Base-by-base conservation (phyloP, 2,888 invertebrate species). In the Tuberolachnus salignus region DNA sequence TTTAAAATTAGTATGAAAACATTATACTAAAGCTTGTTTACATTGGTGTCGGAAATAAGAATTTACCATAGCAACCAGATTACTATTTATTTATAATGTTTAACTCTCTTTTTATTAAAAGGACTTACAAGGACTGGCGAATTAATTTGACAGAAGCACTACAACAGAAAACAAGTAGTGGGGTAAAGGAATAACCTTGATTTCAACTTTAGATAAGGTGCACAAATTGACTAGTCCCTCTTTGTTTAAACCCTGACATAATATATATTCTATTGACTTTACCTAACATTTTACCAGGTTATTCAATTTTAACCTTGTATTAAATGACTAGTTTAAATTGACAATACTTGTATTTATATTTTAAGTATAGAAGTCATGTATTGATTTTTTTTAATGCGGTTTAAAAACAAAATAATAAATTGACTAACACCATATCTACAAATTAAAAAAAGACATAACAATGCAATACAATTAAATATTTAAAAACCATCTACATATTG, bases 201-300 rank as follows among this genome's bases (percentile, higher is more conserved):
- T 67, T 75, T 74, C 64, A 74, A 74, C 74, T 9, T 46, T 57
- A 49, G 21, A 57, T 16, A 19, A 75, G 55, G 74, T 57, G 19
- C 19, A 75, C 55, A 75, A 57, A 75, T 75, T 46, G 44, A 66
- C 57, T 57, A 67, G 66, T 66, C 42, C 74, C n/a, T 53, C 53
- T 46, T 53, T 9, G 66, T 67, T 26, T 34, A 66, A 49, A 75
- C 75, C 66, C 57, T 67, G 57, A 14, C 13, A 13, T 46, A 75
- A 75, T 67, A 46, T 26, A 66, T 46, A 74, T n/a, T 13, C 44
- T 74, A 75, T 75, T 75, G 66, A 66, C 66, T 75, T 67, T 66
- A 19, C 46, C 64, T 42, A 51, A 73, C 42, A 64, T 42, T 44
- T 64, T 53, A 51, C 51, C 34, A 42, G 0, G 34, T 26, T 49